Conservation (phyloP, 2,797 vertebrate genomes). For the Cossypha dichroa region DNA sequence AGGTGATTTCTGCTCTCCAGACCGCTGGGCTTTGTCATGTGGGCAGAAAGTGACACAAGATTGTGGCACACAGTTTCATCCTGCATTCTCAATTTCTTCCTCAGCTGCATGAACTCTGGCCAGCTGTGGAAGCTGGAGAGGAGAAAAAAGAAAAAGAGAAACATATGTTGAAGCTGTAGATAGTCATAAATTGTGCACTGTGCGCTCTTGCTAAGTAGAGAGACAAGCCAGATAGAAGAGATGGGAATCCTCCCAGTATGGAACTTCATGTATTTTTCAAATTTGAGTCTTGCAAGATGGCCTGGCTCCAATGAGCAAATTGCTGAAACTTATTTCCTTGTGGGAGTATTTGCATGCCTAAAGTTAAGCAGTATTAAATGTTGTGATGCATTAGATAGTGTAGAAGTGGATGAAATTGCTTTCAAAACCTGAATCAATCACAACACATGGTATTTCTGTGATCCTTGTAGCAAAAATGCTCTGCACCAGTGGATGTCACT, state of each 20-base stretch:
- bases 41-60: not conserved
- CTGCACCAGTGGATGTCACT: constrained; percentile 52
- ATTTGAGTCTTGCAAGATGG: not conserved
- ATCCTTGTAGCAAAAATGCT: not conserved
- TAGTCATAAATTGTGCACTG: not conserved
- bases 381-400: not conserved
- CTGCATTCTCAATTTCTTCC: not conserved
- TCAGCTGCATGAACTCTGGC: not conserved
- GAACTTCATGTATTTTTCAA: not conserved
- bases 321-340: not conserved
- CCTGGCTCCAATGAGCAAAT: not conserved
- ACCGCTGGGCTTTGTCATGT: not conserved
- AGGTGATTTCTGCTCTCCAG: not conserved
- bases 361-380: not conserved
- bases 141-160: not conserved
- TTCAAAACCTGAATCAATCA: constrained; percentile 3
- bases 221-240: not conserved
- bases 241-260: not conserved
- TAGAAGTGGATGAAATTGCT: not conserved
- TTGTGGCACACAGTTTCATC: not conserved
- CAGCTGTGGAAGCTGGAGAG: not conserved
- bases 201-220: not conserved
- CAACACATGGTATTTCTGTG: not conserved
- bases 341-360: not conserved
- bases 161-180: not conserved